These are phyloP conservation scores for Geotrupes spiniger DNA, from an alignment of 2,888 invertebrate species.

Conservation along the genomic window DNA sequence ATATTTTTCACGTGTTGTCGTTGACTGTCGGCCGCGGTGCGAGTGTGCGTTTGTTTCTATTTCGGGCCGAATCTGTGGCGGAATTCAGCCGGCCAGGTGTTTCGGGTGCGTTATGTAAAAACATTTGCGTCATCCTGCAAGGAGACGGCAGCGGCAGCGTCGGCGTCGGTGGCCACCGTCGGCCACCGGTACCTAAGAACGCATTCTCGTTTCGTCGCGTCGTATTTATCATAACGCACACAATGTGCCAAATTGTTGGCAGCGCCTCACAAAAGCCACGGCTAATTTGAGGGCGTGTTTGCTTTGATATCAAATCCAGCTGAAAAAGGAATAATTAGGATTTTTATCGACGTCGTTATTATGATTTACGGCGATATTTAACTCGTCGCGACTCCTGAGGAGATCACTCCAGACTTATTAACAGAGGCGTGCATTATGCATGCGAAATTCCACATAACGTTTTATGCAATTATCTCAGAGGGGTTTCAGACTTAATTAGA, in stretches of 20 bases:
- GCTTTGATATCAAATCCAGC: conserved; percentile 18
- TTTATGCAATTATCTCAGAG: no score
- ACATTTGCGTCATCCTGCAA: conserved; percentile 9
- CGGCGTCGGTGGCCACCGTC: conserved; percentile 16
- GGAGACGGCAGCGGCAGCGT: not conserved
- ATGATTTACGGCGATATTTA: no score
- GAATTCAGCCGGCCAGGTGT: conserved; percentile 5
- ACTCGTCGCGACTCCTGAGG: no score
- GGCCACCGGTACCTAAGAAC: not conserved
- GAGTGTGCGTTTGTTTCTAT: not conserved
- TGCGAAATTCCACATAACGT: no score
- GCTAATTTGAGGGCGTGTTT: conserved; percentile 29
- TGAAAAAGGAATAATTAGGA: conserved; percentile 5
- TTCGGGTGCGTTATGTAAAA: conserved; percentile 15
- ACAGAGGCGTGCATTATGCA: no score
- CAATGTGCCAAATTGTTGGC: conserved; percentile 21
- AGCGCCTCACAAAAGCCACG: conserved; percentile 20
- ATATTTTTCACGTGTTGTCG: conserved; percentile 28
- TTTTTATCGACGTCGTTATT: conserved; percentile 6
- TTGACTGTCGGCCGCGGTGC: conserved; percentile 11
- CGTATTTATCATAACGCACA: conserved; percentile 11
- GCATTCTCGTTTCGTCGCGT: conserved; percentile 13
- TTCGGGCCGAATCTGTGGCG: conserved; percentile 15
- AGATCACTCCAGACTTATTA: no score
- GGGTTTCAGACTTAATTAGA: no score